Base-by-base conservation (phyloP, 2,888 invertebrate species). In the Machimus atricapillus region DNA sequence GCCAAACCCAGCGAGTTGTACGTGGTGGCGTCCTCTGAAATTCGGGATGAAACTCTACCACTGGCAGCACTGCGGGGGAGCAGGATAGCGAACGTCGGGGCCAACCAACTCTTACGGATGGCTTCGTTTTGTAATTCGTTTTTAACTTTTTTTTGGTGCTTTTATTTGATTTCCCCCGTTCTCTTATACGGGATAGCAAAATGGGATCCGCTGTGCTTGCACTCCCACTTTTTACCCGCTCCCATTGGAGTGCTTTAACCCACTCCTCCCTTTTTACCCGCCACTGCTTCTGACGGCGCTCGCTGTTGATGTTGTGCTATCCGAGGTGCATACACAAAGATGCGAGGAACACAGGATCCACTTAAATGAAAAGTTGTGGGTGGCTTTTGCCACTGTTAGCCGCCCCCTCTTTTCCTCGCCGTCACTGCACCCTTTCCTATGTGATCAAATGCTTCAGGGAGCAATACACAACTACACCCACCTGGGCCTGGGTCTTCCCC, bases 301-400 rank as follows among this genome's bases (percentile, higher is more conserved):
- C 9, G 9, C 27, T 52, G 79, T 58, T 58, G 58, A 34, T 79
- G 79, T 52, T 79, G 46, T 79, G 27, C 52, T 52, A 52, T n/a
- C 40, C 46, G 43, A 46, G 43, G 52, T 34, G 34, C 34, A 34
- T 34, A 34, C 34, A 34, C 34, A 34, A 34, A 34, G 34, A 78
- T 27, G 27, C 27, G 16, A 46, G 58, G 52, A 79, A 46, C 79
- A 79, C 27, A 79, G 79, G 56, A 79, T 52, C 79, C 79, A 79
- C 79, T 79, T 79, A 79, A 79, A 79, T 52, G 79, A 31, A 79
- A 79, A 43, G 23, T 79, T 52, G 31, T 27, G 79, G 79, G 79
- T 31, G 52, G 79, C 23, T 79, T 79, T 79, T 79, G 8, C 52
- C 9, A 79, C 43, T 16, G n/a, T 46, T 46, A n/a, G n/a, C n/a